A percentile compares a stretch with the other conserved stretches of the same genome.
Conservation (phyloP, 2,797 vertebrate genomes). For the Chanos chanos region DNA sequence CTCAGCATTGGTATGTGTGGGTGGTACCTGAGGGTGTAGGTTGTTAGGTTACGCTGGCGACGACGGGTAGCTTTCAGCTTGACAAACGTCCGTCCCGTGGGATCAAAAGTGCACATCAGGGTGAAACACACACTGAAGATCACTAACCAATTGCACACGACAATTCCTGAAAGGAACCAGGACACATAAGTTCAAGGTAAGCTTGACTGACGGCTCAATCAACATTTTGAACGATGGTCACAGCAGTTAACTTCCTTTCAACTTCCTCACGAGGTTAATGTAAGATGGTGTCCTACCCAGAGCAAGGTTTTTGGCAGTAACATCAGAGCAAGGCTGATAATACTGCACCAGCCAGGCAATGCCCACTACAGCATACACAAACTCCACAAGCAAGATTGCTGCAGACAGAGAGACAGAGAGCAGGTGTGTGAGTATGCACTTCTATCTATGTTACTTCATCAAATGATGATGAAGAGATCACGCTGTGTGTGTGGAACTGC, state of each 20-base stretch:
- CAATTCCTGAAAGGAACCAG: slow-evolving; percentile 74
- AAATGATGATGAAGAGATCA: neutral
- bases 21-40: slow-evolving; percentile 88
- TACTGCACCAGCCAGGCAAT: slow-evolving; percentile 96
- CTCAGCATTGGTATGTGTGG: neutral
- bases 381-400: slow-evolving; percentile 96
- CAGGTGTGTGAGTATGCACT: neutral
- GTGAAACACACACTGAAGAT: slow-evolving; percentile 97
- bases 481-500: neutral
- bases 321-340: slow-evolving; percentile 93
- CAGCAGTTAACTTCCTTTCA: too few species aligned
- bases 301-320: slow-evolving; percentile 95
- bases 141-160: slow-evolving; percentile 98
- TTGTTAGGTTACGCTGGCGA: slow-evolving; percentile 92
- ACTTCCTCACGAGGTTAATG: neutral
- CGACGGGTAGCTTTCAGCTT: slow-evolving; percentile 95
- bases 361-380: slow-evolving; percentile 95
- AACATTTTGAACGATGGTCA: neutral
- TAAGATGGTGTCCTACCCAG: slow-evolving; percentile 83
- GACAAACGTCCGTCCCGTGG: slow-evolving; percentile 95
- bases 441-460: neutral
- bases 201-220: neutral
- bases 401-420: slow-evolving; percentile 9
- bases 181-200: neutral
- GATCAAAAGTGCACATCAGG: slow-evolving; percentile 95